phyloP scores from a whole-genome alignment of 1,140 invertebrate species.

The Musca vetustissima region DNA sequence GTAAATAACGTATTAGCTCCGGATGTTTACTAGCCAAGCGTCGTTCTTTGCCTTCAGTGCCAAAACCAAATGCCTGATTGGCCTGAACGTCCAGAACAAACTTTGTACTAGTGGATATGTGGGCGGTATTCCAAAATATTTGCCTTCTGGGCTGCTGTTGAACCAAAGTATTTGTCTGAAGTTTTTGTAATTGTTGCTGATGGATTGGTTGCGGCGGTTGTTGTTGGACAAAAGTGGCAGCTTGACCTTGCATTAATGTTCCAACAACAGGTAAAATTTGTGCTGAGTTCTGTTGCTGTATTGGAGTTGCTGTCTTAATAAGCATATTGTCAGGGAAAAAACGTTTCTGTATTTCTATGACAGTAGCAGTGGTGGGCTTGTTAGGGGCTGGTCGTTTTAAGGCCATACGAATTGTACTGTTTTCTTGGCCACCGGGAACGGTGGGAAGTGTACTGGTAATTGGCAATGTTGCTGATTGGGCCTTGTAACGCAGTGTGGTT shows the following conservation, averaged over 20 bases:
- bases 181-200: neutral
- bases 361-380: neutral
- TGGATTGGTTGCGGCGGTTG: neutral
- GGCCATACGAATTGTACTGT: conserved; percentile 32
- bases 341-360: conserved; percentile 11
- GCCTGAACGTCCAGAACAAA: conserved; percentile 53
- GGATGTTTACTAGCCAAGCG: conserved; percentile 53
- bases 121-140: conserved; percentile 53
- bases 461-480: neutral
- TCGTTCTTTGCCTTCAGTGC: conserved; percentile 49
- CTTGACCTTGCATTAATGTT: neutral
- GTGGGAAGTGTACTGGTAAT: conserved; percentile 11
- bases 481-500: conserved; percentile 38
- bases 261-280: neutral
- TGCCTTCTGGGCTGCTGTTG: conserved; percentile 35
- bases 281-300: neutral
- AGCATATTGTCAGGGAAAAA: conserved; percentile 14
- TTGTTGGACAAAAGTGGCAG: neutral
- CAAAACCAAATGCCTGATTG: conserved; percentile 51
- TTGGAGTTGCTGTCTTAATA: neutral
- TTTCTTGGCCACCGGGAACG: conserved; percentile 28
- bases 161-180: no score
- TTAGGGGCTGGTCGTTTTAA: conserved; percentile 38
- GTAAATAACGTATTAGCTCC: conserved; percentile 51
- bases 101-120: conserved; percentile 48